Evolutionary conservation across 2,888 invertebrate genomes (phyloP), one percentile per base, ranked within the genome.

Genomic region (Drosophila meridionalis): DNA sequence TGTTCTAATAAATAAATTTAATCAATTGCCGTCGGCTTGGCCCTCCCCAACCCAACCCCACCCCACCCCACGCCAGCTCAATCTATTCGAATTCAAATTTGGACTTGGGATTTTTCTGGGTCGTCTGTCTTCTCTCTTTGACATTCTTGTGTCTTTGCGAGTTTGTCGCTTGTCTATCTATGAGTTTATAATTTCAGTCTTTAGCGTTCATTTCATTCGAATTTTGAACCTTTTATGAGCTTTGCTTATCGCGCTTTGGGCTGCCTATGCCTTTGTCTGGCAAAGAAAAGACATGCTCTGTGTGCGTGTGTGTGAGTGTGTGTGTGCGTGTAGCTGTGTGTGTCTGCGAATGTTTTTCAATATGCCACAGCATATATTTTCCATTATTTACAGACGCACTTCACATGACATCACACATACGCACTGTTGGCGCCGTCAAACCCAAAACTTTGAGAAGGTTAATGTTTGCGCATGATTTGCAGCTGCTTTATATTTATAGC

Each of bases 1-100:
- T 75, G 76, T 73, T 69, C 79, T 77, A 88, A 86, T 88, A 86
- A 86, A 86, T 80, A 87, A 83, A 88, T 83, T 82, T 87, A 88
- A 87, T 88, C 85, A 88, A 82, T 80, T 83, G 72, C 60, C 72
- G 52, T 52, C 56, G 28, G 5, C 8, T 38, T 14, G 34, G 7
- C 36, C 26, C 20, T 5, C 12, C 52, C 48, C 5, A 36, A n/a
- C 14, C 40, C 40, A 40, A 40, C 40, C n/a, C 42, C 7, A 42
- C 2, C 3, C 34, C 34, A 34, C 0, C 7, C 9, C 34, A 20
- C 20, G 20, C 20, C 20, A 20, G 20, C 20, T 20, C 52, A 32
- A 20, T 34, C 34, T 28, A 48, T 69, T 83, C 42, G 48, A 58
- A 63, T 53, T 76, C 60, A 59, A 80, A 65, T 65, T 58, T 20